A percentile compares a stretch with the other conserved stretches of the same genome.
These are phyloP conservation scores for Cryptotis parvus DNA, from an alignment of 2,113 vertebrate species.

Conservation along the genomic window DNA sequence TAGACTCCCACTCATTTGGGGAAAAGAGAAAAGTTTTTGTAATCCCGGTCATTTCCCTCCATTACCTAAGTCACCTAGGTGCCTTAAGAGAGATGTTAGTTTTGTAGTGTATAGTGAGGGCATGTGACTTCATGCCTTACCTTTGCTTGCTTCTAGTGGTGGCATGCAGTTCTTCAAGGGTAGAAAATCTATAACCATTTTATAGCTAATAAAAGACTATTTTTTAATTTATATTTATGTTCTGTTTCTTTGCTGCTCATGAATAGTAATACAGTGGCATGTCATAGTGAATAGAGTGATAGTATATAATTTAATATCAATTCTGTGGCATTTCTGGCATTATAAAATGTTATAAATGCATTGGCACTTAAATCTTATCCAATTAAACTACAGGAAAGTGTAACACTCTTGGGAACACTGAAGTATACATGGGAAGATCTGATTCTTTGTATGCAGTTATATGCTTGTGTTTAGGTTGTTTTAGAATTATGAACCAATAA, in stretches of 20 bases:
- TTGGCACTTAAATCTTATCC: neutral
- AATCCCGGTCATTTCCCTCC: neutral
- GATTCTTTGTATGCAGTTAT: neutral
- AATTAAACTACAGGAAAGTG: neutral
- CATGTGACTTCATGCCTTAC: neutral
- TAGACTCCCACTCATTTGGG: neutral
- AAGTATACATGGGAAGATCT: neutral
- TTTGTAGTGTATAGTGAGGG: neutral
- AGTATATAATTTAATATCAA: neutral
- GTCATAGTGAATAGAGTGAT: too few relatives aligned
- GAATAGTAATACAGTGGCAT: too few relatives aligned
- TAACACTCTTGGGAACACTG: neutral
- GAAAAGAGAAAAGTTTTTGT: neutral
- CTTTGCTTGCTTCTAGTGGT: neutral
- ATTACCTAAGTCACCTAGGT: neutral
- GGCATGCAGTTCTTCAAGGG: neutral
- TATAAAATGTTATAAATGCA: neutral
- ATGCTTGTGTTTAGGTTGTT: neutral
- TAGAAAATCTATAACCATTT: slow-evolving; percentile 2
- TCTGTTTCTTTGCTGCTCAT: neutral
- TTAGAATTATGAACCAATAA: neutral
- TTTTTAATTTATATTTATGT: neutral
- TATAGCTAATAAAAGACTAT: neutral
- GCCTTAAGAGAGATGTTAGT: neutral
- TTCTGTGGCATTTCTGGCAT: neutral